phyloP scores from a whole-genome alignment of 2,888 invertebrate genomes.

The Drosophila buzzatii region DNA sequence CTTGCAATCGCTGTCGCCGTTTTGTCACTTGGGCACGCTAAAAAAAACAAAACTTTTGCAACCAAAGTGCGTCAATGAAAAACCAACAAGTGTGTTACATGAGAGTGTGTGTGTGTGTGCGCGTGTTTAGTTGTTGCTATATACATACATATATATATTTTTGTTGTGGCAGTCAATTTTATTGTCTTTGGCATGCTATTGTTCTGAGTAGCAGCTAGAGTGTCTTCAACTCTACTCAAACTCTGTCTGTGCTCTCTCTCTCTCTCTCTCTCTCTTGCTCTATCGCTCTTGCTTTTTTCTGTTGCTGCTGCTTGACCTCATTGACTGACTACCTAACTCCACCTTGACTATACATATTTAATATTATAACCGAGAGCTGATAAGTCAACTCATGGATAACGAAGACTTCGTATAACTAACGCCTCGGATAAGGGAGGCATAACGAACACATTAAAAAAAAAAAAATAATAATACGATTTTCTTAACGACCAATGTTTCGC shows the following conservation, averaged over 20 bases:
- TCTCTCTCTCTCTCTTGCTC: neutral
- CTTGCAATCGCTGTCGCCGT: constrained; percentile 1
- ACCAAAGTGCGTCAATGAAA: constrained; percentile 68
- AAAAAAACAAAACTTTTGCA: constrained; percentile 49
- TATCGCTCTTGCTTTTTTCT: neutral
- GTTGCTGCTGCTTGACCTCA: constrained; percentile 3
- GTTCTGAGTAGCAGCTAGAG: constrained; percentile 37
- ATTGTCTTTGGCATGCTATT: constrained; percentile 64
- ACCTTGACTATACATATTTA: constrained; percentile 15
- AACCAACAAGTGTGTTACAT: constrained; percentile 63
- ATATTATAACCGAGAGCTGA: constrained; percentile 12
- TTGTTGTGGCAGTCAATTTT: constrained; percentile 63
- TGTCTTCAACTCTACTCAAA: neutral
- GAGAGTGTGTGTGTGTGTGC: constrained; percentile 23
- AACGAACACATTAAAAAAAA: no score
- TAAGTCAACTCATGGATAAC: constrained; percentile 18
- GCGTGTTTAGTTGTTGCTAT: constrained; percentile 44
- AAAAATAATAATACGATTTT: no score
- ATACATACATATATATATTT: constrained; percentile 13
- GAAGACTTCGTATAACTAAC: no score
- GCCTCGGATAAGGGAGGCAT: no score
- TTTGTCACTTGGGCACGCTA: constrained; percentile 60
- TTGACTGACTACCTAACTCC: neutral
- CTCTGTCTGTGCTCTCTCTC: neutral
- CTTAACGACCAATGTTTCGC: no score